Conservation (phyloP, 2,797 vertebrate species). For the Todus mexicanus region DNA sequence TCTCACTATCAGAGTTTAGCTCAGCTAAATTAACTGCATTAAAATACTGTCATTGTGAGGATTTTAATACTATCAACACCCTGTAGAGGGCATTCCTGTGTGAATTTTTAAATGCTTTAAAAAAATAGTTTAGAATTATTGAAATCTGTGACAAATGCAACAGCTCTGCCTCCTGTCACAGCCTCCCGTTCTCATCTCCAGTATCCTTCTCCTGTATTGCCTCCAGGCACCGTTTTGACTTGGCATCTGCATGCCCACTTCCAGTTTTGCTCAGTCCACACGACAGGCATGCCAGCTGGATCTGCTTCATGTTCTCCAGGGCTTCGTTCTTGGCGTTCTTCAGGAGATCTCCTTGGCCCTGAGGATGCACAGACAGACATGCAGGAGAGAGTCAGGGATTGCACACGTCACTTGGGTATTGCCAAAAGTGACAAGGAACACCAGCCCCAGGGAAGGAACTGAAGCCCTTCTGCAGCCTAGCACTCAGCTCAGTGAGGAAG, state of each 20-base stretch:
- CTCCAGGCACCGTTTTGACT: constrained; percentile 75
- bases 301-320: constrained; percentile 91
- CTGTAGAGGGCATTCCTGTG: constrained; percentile 54
- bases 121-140: constrained; percentile 59
- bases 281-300: constrained; percentile 90
- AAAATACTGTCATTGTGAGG: constrained; percentile 74
- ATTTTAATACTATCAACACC: constrained; percentile 60
- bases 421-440: neutral
- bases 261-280: constrained; percentile 82
- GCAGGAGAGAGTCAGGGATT: constrained; percentile 14
- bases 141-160: neutral
- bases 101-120: constrained; percentile 61
- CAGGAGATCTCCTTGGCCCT: constrained; percentile 94
- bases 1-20: constrained; percentile 56
- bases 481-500: neutral
- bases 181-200: constrained; percentile 71
- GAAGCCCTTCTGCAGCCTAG: neutral
- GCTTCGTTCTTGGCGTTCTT: constrained; percentile 91
- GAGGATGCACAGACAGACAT: constrained; percentile 28
- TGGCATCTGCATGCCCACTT: constrained; percentile 44
- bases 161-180: constrained; percentile 44
- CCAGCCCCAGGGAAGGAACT: neutral
- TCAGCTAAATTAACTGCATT: constrained; percentile 71
- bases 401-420: neutral
- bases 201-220: constrained; percentile 78